phyloP scores from a whole-genome alignment of 2,113 vertebrate species.

The Phylloscopus trochilus region DNA sequence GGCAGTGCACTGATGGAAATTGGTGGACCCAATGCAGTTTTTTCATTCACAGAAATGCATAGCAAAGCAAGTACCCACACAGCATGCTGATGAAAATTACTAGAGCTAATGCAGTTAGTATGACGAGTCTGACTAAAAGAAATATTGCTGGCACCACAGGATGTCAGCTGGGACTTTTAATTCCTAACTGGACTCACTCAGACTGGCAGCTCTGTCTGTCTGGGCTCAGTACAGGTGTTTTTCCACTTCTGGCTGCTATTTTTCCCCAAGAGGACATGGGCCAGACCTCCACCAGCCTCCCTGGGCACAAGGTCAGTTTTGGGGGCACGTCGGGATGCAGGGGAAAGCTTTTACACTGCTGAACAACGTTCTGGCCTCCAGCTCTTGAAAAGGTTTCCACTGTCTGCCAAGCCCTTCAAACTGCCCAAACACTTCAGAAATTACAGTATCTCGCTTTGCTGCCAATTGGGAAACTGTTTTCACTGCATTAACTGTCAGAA shows the following conservation, averaged over 20 bases:
- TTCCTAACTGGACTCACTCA: background rate
- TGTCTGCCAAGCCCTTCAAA: background rate
- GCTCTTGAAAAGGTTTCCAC: background rate
- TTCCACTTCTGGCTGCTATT: background rate
- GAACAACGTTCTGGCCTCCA: background rate
- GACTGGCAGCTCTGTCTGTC: background rate
- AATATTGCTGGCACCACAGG: background rate
- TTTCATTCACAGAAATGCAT: background rate
- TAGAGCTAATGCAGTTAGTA: background rate
- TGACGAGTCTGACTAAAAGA: background rate
- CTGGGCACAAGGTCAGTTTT: background rate
- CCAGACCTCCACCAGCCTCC: background rate
- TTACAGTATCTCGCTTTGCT: background rate
- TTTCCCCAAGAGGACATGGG: background rate
- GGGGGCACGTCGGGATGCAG: background rate
- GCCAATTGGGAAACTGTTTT: background rate
- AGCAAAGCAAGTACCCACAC: background rate
- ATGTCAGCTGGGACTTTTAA: background rate
- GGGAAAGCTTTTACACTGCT: background rate
- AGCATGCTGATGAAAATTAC: background rate
- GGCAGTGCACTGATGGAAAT: background rate
- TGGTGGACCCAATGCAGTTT: background rate
- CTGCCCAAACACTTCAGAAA: background rate
- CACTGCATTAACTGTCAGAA: background rate
- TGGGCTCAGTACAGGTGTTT: background rate